Percentiles rank a stretch among this genome's conserved stretches.
phyloP scores from a whole-genome alignment of 2,113 vertebrate species.

The Synodontis membranacea region DNA sequence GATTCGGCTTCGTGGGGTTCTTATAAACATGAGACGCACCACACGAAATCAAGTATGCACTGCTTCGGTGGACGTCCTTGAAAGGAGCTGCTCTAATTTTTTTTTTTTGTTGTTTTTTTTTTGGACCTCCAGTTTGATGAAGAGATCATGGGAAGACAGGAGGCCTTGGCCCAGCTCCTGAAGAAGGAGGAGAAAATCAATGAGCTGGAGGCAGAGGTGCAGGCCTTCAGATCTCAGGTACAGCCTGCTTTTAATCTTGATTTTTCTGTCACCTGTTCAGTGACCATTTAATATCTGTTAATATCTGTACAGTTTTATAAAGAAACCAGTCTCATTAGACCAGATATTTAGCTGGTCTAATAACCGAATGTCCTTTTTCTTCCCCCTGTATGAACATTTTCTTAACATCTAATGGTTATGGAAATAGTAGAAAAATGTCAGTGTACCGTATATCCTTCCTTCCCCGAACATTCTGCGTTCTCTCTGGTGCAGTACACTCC shows the following conservation, averaged over 20 bases:
- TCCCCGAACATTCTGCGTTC: not conserved
- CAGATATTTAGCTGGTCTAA: not conserved
- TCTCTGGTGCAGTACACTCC: not conserved
- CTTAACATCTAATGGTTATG: not conserved
- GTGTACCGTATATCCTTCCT: not conserved
- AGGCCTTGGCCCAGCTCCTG: conserved; percentile 83
- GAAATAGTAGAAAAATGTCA: not conserved
- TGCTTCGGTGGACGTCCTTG: not conserved
- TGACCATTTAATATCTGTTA: not conserved
- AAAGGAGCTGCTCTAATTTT: conserved; percentile 3
- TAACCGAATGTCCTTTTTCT: not conserved
- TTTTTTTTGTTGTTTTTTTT: conserved; percentile 19
- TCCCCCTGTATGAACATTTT: not conserved
- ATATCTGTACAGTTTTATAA: not conserved
- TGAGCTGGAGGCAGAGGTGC: conserved; percentile 85
- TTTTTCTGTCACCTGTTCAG: not conserved
- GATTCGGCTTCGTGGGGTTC: not conserved
- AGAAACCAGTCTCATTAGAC: too few species aligned
- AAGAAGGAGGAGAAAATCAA: conserved; percentile 86
- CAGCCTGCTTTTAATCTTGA: conserved; percentile 45
- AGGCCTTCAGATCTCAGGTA: conserved; percentile 90
- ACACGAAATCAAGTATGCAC: not conserved
- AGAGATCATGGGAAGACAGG: conserved; percentile 88
- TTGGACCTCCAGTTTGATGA: conserved; percentile 87
- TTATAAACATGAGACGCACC: not conserved